Evolutionary conservation across 2,888 invertebrate genomes (phyloP), one percentile per base, ranked within the genome.

Genomic region (Plusia festucae): DNA sequence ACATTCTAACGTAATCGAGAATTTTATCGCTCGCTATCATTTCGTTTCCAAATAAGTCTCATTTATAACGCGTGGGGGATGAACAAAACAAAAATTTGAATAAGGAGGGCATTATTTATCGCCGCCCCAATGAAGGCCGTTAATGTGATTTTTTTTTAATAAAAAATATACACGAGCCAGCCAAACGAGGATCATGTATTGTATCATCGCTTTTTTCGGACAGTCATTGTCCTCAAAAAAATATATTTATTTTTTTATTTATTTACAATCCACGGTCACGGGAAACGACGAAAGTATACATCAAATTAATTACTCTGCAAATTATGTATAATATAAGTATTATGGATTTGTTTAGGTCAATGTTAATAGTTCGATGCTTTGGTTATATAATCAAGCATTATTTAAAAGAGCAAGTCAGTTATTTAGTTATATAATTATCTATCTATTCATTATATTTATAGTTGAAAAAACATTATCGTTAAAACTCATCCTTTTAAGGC

Each of bases 91-190:
- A 93, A 94, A 94, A 94, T 93, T 95, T 95, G 94, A 94, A 95
- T 95, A 95, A 95, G 94, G 94, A 95, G 93, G 87, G 91, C 94
- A 94, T 94, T 94, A 94, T 95, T 95, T 95, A 95, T 95, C 92
- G 88, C 94, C 93, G 93, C 93, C 93, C 95, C 94, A 94, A 94
- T 94, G 94, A 94, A 94, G 93, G 93, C 90, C 92, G 95, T 94
- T 95, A 95, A 95, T 95, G 94, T 94, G 95, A 95, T 94, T 94
- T 94, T 94, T 94, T 94, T 94, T 93, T 91, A 91, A 91, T 92
- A 93, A 92, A 94, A 90, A 93, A 89, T 82, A 80, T 90, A 93
- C 90, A 91, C 91, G 90, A 89, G 84, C 91, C 89, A 88, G 89
- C 93, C 91, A 92, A 93, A 93, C 94, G 93, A 92, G 93, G 92